Evolutionary conservation across 64 coral and sea anemone genomes (phyloP).

Genomic region (Pocillopora verrucosa): DNA sequence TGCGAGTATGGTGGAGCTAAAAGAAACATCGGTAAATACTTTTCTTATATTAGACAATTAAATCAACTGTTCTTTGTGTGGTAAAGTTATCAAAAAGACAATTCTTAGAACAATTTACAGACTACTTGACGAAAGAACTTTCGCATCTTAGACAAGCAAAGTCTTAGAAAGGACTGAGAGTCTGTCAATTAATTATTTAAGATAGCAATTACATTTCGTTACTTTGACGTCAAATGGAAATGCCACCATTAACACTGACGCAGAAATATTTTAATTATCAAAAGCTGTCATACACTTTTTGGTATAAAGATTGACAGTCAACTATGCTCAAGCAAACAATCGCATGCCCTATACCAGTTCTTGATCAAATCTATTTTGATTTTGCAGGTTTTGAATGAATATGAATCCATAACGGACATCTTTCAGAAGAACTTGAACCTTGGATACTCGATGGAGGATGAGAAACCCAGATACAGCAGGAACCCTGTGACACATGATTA

Average conservation of each 20-base stretch:
- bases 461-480: neutral
- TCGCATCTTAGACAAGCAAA: neutral
- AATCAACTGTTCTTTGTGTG: neutral
- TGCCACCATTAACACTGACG: too few species aligned
- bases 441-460: neutral
- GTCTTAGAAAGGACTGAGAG: too few species aligned
- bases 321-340: too few species aligned
- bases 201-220: too few species aligned
- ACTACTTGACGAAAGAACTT: neutral
- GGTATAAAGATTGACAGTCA: too few species aligned
- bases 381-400: constrained; percentile 18
- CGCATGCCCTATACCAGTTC: too few species aligned
- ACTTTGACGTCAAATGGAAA: too few species aligned
- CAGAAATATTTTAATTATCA: too few species aligned
- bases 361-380: too few species aligned
- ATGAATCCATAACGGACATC: constrained; percentile 32
- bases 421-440: constrained; percentile 13
- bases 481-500: neutral
- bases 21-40: neutral
- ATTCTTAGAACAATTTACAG: neutral
- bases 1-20: neutral
- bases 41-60: neutral
- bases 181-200: neutral
- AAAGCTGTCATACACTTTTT: too few species aligned
- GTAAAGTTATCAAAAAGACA: neutral